Evolutionary conservation across 2,888 invertebrate genomes (phyloP), one percentile per base, ranked within the genome.

Genomic region (Drosophila kambysellisi): DNA sequence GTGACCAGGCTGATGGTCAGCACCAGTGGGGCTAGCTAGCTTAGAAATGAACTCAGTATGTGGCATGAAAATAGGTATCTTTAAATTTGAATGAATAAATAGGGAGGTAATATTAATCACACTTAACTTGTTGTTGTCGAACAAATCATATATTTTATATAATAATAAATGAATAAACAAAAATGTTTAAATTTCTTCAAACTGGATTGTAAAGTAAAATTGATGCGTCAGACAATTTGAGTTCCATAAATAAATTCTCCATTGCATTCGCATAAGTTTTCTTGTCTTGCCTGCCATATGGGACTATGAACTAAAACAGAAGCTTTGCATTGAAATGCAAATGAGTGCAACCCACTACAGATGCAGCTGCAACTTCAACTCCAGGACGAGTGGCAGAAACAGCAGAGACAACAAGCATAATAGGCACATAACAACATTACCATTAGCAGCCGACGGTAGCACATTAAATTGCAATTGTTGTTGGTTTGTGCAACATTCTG

Each of bases 351-450:
- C 32, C 17, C 65, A 48, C 12, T 29, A 46, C 58, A 9, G 59
- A 58, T 39, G 11, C 25, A 46, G 41, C 29, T 15, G 15, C 5
- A 43, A 15, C 50, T 25, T 46, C 59, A 46, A 41, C 58, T 59
- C 46, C 46, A 62, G 51, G 5, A 7, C 35, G 25, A 37, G 35
- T 35, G 43, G 58, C 65, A 53, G 61, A 11, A 53, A 46, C 37
- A 64, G 50, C 58, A 74, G 51, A 50, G 54, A 73, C 79, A 82
- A 70, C 73, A 70, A 52, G 33, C 67, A 79, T 84, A 85, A 84
- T 84, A 65, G 79, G 74, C 79, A 70, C 81, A 79, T 82, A 85
- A 84, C 81, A 85, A 84, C 83, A 87, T 83, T 84, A 87, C 83
- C 87, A 85, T 87, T 85, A 84, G 74, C 66, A 70, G 65, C 57